Conservation (phyloP, 2,888 invertebrate genomes). For the Lysandra coridon region DNA sequence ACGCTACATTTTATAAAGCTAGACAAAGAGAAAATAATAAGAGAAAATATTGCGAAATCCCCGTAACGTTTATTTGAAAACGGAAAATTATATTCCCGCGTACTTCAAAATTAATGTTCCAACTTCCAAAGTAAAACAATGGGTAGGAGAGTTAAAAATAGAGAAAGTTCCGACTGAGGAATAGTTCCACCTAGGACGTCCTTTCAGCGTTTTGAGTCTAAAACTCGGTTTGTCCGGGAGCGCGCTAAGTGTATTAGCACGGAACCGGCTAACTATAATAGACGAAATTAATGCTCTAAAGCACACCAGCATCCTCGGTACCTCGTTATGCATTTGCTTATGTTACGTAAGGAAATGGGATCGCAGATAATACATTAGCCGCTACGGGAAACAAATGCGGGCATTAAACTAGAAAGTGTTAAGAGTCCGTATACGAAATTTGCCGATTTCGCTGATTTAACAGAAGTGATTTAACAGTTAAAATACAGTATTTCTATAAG, state of each 20-base stretch:
- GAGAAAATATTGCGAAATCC: not conserved
- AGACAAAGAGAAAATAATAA: too few species aligned
- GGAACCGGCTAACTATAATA: conserved; percentile 1
- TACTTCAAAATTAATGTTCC: not conserved
- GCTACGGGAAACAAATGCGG: not conserved
- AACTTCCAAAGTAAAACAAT: conserved; percentile 13
- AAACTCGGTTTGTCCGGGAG: conserved; percentile 7
- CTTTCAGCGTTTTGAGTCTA: conserved; percentile 18
- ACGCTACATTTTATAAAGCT: not conserved
- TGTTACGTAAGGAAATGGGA: conserved; percentile 1
- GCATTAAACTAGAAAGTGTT: not conserved
- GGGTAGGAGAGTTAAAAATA: not conserved
- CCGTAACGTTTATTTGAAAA: conserved; percentile 5
- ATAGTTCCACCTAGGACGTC: conserved; percentile 5
- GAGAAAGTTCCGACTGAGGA: not conserved
- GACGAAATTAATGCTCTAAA: conserved; percentile 19
- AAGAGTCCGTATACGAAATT: too few species aligned
- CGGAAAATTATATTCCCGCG: not conserved
- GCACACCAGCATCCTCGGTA: not conserved
- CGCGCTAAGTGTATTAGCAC: not conserved
- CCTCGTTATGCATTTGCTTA: not conserved
- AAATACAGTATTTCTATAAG: too few species aligned
- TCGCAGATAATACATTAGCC: not conserved
- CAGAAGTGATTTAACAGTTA: too few species aligned
- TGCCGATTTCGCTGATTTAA: too few species aligned